phyloP scores from a whole-genome alignment of 2,888 invertebrate species.

The Eupithecia dodoneata region DNA sequence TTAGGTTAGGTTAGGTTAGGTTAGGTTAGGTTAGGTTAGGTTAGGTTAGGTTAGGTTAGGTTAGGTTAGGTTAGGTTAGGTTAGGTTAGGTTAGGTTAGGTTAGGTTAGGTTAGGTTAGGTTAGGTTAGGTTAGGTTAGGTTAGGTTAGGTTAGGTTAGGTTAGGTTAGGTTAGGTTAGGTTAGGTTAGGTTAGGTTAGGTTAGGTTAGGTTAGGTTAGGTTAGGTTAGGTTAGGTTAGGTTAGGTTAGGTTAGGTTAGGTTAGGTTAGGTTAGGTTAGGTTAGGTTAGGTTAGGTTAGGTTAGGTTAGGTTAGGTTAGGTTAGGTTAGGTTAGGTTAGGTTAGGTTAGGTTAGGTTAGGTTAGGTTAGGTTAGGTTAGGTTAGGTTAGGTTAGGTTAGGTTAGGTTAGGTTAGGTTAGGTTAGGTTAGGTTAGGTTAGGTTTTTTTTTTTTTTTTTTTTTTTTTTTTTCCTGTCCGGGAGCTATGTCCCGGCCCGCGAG shows the following conservation, averaged over 20 bases:
- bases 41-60: neutral
- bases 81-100: too few relatives aligned
- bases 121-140: neutral
- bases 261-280: slow-evolving; percentile 15
- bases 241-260: slow-evolving; percentile 13
- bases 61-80: neutral
- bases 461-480: too few relatives aligned
- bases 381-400: slow-evolving; percentile 12
- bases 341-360: too few relatives aligned
- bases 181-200: slow-evolving; percentile 23
- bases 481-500: too few relatives aligned
- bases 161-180: slow-evolving; percentile 34
- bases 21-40: slow-evolving; percentile 18
- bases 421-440: slow-evolving; percentile 30
- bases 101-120: neutral
- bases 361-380: neutral
- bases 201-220: slow-evolving; percentile 4
- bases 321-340: too few relatives aligned
- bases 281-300: slow-evolving; percentile 13
- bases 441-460: too few relatives aligned
- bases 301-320: neutral
- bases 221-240: slow-evolving; percentile 17
- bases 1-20: slow-evolving; percentile 8
- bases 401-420: slow-evolving; percentile 24
- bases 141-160: slow-evolving; percentile 13